These are phyloP conservation scores for Kryphioiulus occultus DNA, from an alignment of 2,888 invertebrate genomes.

Conservation along the genomic window DNA sequence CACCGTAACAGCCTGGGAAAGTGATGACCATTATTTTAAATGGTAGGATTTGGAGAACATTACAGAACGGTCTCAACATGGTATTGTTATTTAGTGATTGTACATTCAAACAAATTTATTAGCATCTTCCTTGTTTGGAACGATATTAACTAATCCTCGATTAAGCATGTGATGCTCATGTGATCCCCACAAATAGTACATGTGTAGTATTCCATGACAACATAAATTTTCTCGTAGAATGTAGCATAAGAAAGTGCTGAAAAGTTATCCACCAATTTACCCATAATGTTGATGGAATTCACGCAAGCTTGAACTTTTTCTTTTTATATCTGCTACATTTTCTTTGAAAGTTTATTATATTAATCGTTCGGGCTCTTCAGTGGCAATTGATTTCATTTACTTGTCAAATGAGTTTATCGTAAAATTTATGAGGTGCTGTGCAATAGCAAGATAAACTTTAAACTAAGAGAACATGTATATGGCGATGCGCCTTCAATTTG, in stretches of 20 bases:
- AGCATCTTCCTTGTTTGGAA: background rate
- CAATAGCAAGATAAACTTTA: background rate
- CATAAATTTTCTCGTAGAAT: background rate
- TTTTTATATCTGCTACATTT: background rate
- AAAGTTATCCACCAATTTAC: background rate
- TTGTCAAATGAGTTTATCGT: background rate
- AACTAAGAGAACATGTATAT: background rate
- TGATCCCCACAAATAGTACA: background rate
- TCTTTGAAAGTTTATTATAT: background rate
- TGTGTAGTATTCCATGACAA: background rate
- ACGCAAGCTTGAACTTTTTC: background rate
- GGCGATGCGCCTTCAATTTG: background rate
- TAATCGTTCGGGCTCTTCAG: background rate
- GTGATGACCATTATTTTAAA: background rate
- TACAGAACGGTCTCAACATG: background rate
- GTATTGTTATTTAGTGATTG: background rate
- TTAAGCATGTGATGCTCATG: background rate
- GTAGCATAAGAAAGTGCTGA: background rate
- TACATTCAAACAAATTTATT: background rate
- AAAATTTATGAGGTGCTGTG: background rate
- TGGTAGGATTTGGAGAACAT: background rate
- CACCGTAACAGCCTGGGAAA: slow-evolving; percentile 3
- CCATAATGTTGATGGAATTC: background rate
- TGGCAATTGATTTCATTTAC: background rate
- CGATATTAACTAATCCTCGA: background rate